A percentile compares a stretch with the other conserved stretches of the same genome.
Evolutionary conservation across 2,113 vertebrate genomes (phyloP).

Genomic region (Centropristis striata): DNA sequence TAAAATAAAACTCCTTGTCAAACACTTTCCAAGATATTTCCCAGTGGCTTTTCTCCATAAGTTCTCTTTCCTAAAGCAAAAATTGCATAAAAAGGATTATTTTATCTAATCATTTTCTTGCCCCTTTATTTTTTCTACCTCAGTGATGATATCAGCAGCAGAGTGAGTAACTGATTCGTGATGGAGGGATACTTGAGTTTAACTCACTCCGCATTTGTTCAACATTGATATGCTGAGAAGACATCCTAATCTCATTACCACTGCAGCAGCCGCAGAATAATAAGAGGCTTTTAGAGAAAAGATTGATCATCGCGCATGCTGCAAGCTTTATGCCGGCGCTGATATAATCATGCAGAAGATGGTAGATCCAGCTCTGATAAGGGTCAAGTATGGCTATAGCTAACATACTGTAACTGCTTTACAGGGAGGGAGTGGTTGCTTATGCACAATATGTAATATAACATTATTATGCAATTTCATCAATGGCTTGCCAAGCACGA

Average conservation of each 20-base stretch:
- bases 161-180: conserved; percentile 79
- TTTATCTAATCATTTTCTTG: conserved; percentile 36
- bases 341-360: conserved; percentile 40
- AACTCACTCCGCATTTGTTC: conserved; percentile 46
- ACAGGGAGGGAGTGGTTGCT: background rate
- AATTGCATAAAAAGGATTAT: conserved; percentile 3
- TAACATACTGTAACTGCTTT: conserved; percentile 39
- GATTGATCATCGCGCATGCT: conserved; percentile 27
- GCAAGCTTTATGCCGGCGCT: conserved; percentile 43
- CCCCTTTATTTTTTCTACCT: conserved; percentile 40
- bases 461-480: conserved; percentile 2
- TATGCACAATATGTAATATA: conserved; percentile 1
- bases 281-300: conserved; percentile 58
- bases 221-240: conserved; percentile 46
- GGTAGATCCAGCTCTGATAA: conserved; percentile 15
- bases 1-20: conserved; percentile 76
- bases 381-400: conserved; percentile 8
- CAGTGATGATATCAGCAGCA: conserved; percentile 80
- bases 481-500: background rate
- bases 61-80: conserved; percentile 6
- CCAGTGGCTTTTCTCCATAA: background rate
- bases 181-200: conserved; percentile 38
- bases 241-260: conserved; percentile 63
- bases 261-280: conserved; percentile 62
- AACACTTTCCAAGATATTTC: background rate